Conservation (phyloP, 2,888 invertebrate genomes). For the Eristalis pertinax region DNA sequence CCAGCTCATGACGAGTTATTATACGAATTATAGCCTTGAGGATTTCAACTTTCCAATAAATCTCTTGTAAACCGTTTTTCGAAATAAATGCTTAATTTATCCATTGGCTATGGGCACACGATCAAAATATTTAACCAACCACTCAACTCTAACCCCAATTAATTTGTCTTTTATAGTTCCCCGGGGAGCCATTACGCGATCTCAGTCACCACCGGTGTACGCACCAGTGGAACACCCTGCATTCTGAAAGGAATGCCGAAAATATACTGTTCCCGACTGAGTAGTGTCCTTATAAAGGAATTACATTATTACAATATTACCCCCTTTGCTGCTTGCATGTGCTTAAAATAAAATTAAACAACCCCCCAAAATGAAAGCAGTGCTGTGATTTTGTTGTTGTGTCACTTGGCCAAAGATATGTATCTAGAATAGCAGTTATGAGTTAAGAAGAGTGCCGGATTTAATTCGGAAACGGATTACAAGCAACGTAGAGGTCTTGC, state of each 20-base stretch:
- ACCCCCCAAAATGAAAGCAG: slow-evolving; percentile 54
- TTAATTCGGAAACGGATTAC: slow-evolving; percentile 68
- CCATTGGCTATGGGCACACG: slow-evolving; percentile 35
- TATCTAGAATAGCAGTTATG: slow-evolving; percentile 65
- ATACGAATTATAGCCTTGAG: slow-evolving; percentile 10
- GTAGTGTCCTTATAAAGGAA: slow-evolving; percentile 53
- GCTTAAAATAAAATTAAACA: slow-evolving; percentile 72
- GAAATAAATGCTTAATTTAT: slow-evolving; percentile 43
- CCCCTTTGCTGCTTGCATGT: slow-evolving; percentile 51
- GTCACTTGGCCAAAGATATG: slow-evolving; percentile 62
- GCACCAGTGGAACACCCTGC: slow-evolving; percentile 34
- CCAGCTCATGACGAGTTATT: slow-evolving; percentile 4
- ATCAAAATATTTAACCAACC: slow-evolving; percentile 67
- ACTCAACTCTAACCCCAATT: slow-evolving; percentile 80
- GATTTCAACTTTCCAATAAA: slow-evolving; percentile 37
- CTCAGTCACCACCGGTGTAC: slow-evolving; percentile 42
- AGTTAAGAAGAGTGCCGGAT: slow-evolving; percentile 56
- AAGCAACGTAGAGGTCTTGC: slow-evolving; percentile 25
- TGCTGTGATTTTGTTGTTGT: slow-evolving; percentile 56
- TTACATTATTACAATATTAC: slow-evolving; percentile 60
- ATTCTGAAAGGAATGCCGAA: slow-evolving; percentile 41
- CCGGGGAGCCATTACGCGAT: slow-evolving; percentile 79
- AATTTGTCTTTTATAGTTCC: slow-evolving; percentile 81
- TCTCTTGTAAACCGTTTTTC: slow-evolving; percentile 38
- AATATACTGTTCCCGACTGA: slow-evolving; percentile 36